Evolutionary conservation across 2,797 vertebrate species (phyloP), one percentile per base, ranked within the genome.

Genomic region (Enteromius trimaculatus): DNA sequence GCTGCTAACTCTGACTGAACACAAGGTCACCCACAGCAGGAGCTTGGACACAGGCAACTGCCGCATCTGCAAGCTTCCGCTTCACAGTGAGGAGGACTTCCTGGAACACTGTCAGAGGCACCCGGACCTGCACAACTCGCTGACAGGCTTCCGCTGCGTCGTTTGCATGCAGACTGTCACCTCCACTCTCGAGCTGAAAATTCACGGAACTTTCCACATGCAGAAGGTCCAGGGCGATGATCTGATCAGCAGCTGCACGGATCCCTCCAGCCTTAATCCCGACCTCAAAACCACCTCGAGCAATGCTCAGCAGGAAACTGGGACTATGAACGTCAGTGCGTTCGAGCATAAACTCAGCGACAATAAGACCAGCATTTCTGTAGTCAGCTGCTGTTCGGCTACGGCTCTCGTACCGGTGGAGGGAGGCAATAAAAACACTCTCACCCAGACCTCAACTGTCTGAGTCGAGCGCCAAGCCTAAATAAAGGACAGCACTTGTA

Each of bases 91-190:
- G 91, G 98, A 99, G 90, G 98, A 99, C 90, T 99, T 99, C 92
- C 93, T 99, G 90, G 98, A 99, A 94, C 98, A 99, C 87, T 99
- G 98, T 93, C 98, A 99, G 91, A 97, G 98, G 97, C 98, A 99
- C 91, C 98, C 98, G 39, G 98, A 99, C 91, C 92, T 99, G 89
- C 95, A 98, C 90, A 99, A 99, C 92, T 99, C 98, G 51, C 95
- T 99, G 88, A 99, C 98, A 0, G 98, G 98, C 83, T 99, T 99
- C 89, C 98, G 98, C 86, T 99, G 98, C 29, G 98, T 99, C 74
- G 98, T 99, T 58, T 99, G 98, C 94, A 99, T 99, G 98, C 98
- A 99, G 94, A 99, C 98, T 0, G 98, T 99, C 91, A 99, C 98
- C 66, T 99, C 98, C 85, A 98, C 98, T 4, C 93, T 99, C 91